Conservation (phyloP, 1,140 invertebrate genomes). For the Eciton burchellii region DNA sequence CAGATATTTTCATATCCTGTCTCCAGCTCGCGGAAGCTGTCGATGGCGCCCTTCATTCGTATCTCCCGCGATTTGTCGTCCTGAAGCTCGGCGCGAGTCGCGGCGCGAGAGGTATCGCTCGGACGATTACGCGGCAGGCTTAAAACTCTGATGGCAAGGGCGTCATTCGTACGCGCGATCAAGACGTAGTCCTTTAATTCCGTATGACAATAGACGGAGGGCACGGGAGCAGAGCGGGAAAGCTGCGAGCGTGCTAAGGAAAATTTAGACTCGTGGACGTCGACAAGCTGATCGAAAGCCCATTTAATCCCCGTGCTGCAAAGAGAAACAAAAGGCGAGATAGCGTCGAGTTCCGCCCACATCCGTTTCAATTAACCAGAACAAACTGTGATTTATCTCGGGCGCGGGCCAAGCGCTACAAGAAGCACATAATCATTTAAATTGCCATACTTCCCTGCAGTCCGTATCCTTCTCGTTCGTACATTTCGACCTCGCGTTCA, state of each 20-base stretch:
- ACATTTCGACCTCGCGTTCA: background rate
- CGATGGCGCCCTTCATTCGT: no score
- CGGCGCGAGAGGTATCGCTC: background rate
- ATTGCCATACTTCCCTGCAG: constrained; percentile 40
- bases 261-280: constrained; percentile 52
- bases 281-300: constrained; percentile 67
- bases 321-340: constrained; percentile 66
- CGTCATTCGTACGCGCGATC: constrained; percentile 56
- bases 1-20: background rate
- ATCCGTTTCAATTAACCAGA: constrained; percentile 69
- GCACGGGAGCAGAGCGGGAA: constrained; percentile 3
- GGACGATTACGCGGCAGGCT: constrained; percentile 12
- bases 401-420: constrained; percentile 24
- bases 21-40: no score
- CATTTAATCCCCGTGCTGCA: constrained; percentile 59
- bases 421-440: constrained; percentile 59
- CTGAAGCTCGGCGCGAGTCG: background rate
- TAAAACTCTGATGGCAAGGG: constrained; percentile 22
- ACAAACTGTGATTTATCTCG: constrained; percentile 70
- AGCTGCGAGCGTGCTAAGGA: constrained; percentile 38
- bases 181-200: constrained; percentile 79
- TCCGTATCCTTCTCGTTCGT: background rate
- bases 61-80: background rate
- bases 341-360: constrained; percentile 47
- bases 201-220: constrained; percentile 44